Evolutionary conservation across 2,888 invertebrate species (phyloP), one percentile per base, ranked within the genome.

Genomic region (Acheta domesticus): DNA sequence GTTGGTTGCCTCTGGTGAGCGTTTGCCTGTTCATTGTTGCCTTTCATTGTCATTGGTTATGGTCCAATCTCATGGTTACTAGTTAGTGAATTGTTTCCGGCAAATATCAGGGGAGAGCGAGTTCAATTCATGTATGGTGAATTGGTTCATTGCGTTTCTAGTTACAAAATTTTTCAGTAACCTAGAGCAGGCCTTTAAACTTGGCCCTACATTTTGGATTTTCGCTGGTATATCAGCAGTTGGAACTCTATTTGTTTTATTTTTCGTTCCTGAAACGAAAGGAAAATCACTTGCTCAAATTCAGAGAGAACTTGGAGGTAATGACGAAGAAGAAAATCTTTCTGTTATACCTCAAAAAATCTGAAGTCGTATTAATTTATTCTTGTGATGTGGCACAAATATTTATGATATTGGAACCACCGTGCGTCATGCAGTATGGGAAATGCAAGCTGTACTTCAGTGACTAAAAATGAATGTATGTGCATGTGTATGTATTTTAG

Each of bases 1-100:
- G 90, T 0, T 95, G 94, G 92, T 85, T 96, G 80, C 96, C 96
- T 0, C 87, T 96, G 11, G 84, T 91, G 1, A 91, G 93, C 48
- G 86, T 96, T n/a, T 93, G 94, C 75, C 82, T 94, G 2, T 96
- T 94, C 86, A 92, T 96, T 23, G 86, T 94, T 23, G 91, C 94
- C 75, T 96, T 96, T 87, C n/a, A n/a, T n/a, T n/a, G n/a, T 94
- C 95, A 0, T 85, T 96, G 96, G 96, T 77, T 93, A 93, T 84
- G 96, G 96, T 0, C 96, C 96, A 0, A 94, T 96, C 76, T 96
- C 96, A 0, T n/a, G 94, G 94, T 90, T 96, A 89, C 93, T 94
- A 89, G 89, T 93, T 86, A 91, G 95, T 3, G 96, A 96, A 86
- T 88, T 96, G 16, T 93, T 96, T 86, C 90, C 94, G 77, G 89